Conservation (phyloP, 2,888 invertebrate genomes). For the Phrixothrix hirtus region DNA sequence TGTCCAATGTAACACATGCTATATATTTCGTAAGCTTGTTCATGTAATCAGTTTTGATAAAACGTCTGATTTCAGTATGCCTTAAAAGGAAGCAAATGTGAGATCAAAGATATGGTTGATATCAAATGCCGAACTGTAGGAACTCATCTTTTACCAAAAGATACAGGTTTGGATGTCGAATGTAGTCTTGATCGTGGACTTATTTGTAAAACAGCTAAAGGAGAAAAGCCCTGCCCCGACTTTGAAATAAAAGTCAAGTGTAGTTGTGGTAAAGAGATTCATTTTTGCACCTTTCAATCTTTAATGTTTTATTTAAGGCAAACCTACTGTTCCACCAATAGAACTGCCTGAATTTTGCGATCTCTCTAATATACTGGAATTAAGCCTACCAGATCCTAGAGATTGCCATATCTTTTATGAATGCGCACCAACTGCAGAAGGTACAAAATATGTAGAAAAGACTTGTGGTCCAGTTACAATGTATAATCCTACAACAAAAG, state of each 20-base stretch:
- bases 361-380: conserved; percentile 56
- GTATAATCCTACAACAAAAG: conserved; percentile 67
- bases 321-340: not conserved
- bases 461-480: conserved; percentile 66
- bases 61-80: conserved; percentile 18
- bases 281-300: not conserved
- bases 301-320: not conserved
- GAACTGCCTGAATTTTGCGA: conserved; percentile 21
- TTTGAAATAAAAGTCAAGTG: conserved; percentile 83
- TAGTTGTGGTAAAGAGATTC: conserved; percentile 57
- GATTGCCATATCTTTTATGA: conserved; percentile 74
- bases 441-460: conserved; percentile 61
- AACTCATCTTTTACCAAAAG: conserved; percentile 65
- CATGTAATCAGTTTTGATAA: not conserved
- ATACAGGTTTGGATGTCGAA: conserved; percentile 73
- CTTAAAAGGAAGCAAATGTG: conserved; percentile 61
- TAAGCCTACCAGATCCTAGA: conserved; percentile 64
- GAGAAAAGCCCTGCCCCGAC: conserved; percentile 66
- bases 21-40: not conserved
- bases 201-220: conserved; percentile 60
- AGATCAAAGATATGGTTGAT: conserved; percentile 64
- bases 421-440: conserved; percentile 59
- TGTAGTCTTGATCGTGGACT: conserved; percentile 77
- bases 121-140: conserved; percentile 77
- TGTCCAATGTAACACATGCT: too few relatives aligned